phyloP scores from a whole-genome alignment of 2,888 invertebrate genomes.

The Cephus pulcher region DNA sequence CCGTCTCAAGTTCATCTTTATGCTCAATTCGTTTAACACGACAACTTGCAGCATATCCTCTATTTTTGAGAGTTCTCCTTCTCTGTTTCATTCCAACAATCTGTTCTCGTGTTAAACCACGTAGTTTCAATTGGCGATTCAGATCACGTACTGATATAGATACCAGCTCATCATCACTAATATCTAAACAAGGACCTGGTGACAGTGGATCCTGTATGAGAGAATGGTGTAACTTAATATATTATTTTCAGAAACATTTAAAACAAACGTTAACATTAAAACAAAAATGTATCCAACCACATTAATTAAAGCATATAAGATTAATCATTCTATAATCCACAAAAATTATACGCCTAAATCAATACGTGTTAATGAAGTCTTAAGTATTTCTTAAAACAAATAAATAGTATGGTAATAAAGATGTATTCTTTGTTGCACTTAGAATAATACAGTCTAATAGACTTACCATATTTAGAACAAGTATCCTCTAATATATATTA shows the following conservation, averaged over 20 bases:
- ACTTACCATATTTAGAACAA: neutral
- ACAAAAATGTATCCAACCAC: neutral
- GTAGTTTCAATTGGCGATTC: constrained; percentile 86
- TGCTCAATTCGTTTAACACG: constrained; percentile 91
- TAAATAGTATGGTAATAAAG: neutral
- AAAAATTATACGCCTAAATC: neutral
- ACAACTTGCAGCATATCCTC: constrained; percentile 93
- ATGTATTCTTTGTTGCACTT: neutral
- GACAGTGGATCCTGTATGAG: constrained; percentile 72
- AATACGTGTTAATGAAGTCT: neutral
- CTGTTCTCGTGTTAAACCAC: constrained; percentile 84
- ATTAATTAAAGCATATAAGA: neutral
- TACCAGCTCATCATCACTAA: constrained; percentile 89
- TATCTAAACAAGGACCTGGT: constrained; percentile 81
- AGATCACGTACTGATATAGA: constrained; percentile 90
- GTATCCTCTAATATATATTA: neutral
- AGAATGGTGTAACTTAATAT: neutral
- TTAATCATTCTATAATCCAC: neutral
- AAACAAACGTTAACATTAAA: neutral
- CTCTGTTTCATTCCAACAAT: constrained; percentile 92
- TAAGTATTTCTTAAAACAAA: neutral
- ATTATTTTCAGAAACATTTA: neutral
- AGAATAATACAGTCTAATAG: neutral
- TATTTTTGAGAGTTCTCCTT: constrained; percentile 90
- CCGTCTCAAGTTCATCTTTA: constrained; percentile 88